These are phyloP conservation scores for Enteromius afrohamiltoni DNA, from an alignment of 2,797 vertebrate species.

Conservation along the genomic window DNA sequence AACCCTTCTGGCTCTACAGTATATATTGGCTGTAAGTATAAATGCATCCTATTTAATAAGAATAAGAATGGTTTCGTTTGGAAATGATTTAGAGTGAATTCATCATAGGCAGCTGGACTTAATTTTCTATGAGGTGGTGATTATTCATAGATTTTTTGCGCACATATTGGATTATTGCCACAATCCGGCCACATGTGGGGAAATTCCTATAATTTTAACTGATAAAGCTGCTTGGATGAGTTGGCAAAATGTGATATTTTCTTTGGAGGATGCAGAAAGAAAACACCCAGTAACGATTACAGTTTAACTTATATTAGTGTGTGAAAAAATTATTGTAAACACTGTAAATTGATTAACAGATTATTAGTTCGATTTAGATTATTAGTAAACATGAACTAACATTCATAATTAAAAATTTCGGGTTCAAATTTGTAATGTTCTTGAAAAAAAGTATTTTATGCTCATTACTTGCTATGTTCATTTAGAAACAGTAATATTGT, in stretches of 20 bases:
- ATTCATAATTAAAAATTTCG: not conserved
- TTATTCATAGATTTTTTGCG: not conserved
- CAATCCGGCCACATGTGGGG: not conserved
- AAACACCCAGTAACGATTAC: not conserved
- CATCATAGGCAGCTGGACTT: not conserved
- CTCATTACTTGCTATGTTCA: not conserved
- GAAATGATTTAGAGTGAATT: no score
- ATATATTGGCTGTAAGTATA: slow-evolving; percentile 70
- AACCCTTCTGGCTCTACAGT: not conserved
- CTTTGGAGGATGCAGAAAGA: not conserved
- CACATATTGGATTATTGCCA: not conserved
- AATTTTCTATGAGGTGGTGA: not conserved
- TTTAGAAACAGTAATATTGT: not conserved
- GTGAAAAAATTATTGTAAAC: not conserved
- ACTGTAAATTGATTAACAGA: not conserved
- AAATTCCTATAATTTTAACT: not conserved
- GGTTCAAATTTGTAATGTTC: no score
- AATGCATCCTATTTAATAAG: not conserved
- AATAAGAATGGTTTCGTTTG: not conserved
- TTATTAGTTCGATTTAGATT: not conserved
- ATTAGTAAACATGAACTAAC: not conserved
- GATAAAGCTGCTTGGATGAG: no score
- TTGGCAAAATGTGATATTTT: not conserved
- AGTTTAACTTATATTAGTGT: not conserved
- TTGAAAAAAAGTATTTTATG: not conserved